Evolutionary conservation across 2,797 vertebrate species (phyloP).

Genomic region (Babyrousa celebensis): DNA sequence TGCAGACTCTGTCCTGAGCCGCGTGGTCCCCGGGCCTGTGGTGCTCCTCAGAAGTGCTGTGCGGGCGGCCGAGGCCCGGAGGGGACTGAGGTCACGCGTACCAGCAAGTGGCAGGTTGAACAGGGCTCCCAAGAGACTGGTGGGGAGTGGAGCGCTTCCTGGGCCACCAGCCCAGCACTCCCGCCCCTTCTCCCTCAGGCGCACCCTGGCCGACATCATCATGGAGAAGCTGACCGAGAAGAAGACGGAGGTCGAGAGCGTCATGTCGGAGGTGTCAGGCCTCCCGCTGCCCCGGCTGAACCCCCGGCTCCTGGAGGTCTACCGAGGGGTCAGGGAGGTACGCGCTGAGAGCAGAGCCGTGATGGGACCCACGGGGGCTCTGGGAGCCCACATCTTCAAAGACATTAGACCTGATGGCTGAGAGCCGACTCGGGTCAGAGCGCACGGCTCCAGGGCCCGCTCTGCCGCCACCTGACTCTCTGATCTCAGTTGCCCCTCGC

Average conservation of each 20-base stretch:
- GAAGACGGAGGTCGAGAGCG: constrained; percentile 97
- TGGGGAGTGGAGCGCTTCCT: background rate
- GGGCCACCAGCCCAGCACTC: background rate
- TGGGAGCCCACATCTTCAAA: background rate
- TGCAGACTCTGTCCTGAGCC: background rate
- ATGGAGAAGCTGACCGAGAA: constrained; percentile 99
- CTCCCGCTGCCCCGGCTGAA: constrained; percentile 95
- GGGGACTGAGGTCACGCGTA: background rate
- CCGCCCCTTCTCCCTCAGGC: constrained; percentile 88
- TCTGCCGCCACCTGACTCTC: background rate
- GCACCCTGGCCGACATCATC: constrained; percentile 97
- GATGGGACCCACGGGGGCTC: too few relatives aligned
- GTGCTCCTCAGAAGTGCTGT: background rate
- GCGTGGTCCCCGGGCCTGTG: background rate
- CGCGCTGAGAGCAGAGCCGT: constrained; percentile 37
- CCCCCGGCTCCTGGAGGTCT: constrained; percentile 96
- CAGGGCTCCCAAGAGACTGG: background rate
- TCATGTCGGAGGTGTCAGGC: constrained; percentile 96
- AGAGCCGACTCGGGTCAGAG: background rate
- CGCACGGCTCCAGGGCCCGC: background rate
- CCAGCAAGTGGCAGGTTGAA: background rate
- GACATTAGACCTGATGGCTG: background rate
- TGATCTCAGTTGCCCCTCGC: background rate
- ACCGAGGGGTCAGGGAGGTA: constrained; percentile 97
- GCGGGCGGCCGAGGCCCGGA: background rate